Conservation (phyloP, 1,140 invertebrate genomes). For the Pectinophora gossypiella region DNA sequence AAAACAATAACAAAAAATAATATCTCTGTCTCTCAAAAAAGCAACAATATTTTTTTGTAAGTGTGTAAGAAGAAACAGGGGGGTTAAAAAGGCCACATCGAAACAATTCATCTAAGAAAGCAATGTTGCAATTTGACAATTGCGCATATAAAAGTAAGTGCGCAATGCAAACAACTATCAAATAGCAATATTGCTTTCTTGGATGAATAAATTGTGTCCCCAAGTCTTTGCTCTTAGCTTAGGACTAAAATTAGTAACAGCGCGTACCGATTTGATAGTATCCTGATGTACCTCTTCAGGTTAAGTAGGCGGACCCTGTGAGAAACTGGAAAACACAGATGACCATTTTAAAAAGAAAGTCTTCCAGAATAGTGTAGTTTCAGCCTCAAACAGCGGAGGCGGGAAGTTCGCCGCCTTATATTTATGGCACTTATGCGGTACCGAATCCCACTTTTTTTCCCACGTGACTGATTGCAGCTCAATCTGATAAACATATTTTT, state of each 20-base stretch:
- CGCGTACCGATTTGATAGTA: neutral
- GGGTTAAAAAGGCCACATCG: no score
- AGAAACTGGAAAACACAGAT: neutral
- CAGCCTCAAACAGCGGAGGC: slow-evolving; percentile 27
- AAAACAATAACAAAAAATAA: slow-evolving; percentile 29
- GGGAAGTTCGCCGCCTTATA: slow-evolving; percentile 43
- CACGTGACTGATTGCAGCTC: slow-evolving; percentile 21
- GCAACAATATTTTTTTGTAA: neutral
- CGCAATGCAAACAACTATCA: no score
- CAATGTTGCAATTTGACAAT: no score
- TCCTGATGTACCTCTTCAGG: neutral
- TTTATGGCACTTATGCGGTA: slow-evolving; percentile 50
- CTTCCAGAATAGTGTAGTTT: slow-evolving; percentile 27
- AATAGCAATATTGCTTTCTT: no score
- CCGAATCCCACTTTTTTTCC: slow-evolving; percentile 35
- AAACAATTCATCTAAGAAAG: no score
- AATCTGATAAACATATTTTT: neutral
- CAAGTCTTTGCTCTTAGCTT: neutral
- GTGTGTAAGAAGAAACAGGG: no score
- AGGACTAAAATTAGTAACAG: neutral
- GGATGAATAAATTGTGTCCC: neutral
- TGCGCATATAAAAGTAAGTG: no score
- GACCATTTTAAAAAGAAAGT: neutral
- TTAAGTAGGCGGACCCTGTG: no score
- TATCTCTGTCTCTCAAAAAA: neutral